Percentiles rank a stretch among this genome's conserved stretches.
Conservation (phyloP, 37 sponge, comb jelly and placozoan species). For the Diacarnus erythraeanus region DNA sequence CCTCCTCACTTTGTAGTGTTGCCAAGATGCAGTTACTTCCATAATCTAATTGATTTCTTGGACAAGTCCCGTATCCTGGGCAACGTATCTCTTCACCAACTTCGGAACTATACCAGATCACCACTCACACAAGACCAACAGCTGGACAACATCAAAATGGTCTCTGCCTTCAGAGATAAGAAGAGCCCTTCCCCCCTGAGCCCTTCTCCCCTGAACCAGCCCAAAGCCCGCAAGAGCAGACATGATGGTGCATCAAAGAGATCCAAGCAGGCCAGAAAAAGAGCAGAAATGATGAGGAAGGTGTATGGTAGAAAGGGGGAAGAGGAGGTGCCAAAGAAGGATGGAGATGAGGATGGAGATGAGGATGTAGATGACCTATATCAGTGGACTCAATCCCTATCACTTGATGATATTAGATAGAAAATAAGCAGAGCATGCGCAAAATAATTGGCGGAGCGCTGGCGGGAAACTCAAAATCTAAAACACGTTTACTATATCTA, state of each 20-base stretch:
- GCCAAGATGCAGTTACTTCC: slow-evolving; percentile 49
- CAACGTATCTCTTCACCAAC: slow-evolving; percentile 17
- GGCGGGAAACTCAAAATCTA: too few species aligned
- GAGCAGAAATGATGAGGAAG: slow-evolving; percentile 73
- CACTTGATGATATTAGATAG: slow-evolving; percentile 35
- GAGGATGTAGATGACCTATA: slow-evolving; percentile 49
- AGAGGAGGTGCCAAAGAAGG: slow-evolving; percentile 12
- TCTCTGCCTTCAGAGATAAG: too few species aligned
- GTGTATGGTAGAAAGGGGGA: slow-evolving; percentile 23
- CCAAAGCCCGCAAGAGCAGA: not conserved
- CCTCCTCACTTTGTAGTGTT: slow-evolving; percentile 23
- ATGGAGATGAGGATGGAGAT: not conserved
- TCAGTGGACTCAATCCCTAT: slow-evolving; percentile 83
- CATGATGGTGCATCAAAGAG: slow-evolving; percentile 27
- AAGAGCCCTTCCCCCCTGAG: not conserved
- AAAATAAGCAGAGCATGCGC: too few species aligned
- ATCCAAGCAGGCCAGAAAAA: slow-evolving; percentile 64
- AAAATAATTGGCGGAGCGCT: too few species aligned
- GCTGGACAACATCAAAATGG: slow-evolving; percentile 26
- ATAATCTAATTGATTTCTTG: slow-evolving; percentile 43
- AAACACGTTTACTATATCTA: too few species aligned
- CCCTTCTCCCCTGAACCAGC: not conserved
- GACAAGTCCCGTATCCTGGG: not conserved
- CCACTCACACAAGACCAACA: slow-evolving; percentile 47
- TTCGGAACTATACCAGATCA: slow-evolving; percentile 34